Evolutionary conservation across 1,140 invertebrate species (phyloP).

Genomic region (Pogonus chalceus): DNA sequence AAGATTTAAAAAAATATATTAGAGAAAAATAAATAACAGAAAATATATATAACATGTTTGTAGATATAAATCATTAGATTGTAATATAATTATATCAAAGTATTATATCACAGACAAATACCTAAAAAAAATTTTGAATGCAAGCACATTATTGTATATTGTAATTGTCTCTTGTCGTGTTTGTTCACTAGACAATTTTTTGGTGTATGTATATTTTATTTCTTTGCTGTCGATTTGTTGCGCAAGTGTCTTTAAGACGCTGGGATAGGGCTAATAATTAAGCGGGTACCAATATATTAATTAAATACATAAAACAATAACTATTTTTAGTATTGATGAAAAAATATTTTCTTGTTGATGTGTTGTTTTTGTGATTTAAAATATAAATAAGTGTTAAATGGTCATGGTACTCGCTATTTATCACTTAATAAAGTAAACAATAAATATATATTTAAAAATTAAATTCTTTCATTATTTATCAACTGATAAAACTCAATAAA

Average conservation of each 20-base stretch:
- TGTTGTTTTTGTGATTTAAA: conserved; percentile 20
- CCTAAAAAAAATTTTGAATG: no score
- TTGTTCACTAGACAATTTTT: conserved; percentile 4
- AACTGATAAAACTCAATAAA: no score
- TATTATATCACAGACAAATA: no score
- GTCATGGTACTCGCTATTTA: not conserved
- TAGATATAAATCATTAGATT: no score
- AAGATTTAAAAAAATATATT: no score
- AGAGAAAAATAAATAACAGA: no score
- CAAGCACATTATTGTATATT: not conserved
- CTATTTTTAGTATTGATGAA: conserved; percentile 21
- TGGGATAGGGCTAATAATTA: conserved; percentile 19
- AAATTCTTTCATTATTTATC: no score
- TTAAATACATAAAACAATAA: conserved; percentile 13
- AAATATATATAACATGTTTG: no score
- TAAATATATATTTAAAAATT: no score
- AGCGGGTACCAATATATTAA: conserved; percentile 23
- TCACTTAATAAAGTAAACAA: not conserved
- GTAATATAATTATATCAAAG: no score
- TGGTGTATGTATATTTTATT: conserved; percentile 12
- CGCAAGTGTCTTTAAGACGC: conserved; percentile 14
- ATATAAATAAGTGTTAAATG: not conserved
- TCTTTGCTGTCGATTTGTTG: conserved; percentile 7
- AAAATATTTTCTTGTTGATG: conserved; percentile 15
- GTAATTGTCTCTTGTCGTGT: not conserved